Evolutionary conservation across 2,113 vertebrate species (phyloP).

Genomic region (Enhydra lutris): DNA sequence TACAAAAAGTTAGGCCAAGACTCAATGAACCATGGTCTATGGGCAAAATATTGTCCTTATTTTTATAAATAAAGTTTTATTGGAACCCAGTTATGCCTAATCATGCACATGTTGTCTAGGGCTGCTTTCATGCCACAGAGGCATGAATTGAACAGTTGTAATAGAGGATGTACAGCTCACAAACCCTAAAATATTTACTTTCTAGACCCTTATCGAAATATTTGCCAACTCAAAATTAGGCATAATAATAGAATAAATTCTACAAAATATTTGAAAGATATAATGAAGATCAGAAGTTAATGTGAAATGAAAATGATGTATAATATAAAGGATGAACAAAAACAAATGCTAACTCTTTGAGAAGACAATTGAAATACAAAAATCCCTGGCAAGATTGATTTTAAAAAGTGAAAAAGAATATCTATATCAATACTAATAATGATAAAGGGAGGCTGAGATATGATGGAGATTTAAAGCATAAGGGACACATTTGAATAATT

Average conservation of each 20-base stretch:
- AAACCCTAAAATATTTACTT: neutral
- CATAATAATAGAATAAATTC: neutral
- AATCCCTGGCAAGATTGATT: neutral
- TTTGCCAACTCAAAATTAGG: neutral
- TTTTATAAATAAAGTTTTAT: neutral
- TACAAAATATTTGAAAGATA: neutral
- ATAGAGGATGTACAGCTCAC: neutral
- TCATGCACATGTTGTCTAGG: neutral
- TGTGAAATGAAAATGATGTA: neutral
- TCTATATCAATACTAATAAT: neutral
- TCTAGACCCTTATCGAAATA: neutral
- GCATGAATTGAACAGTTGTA: neutral
- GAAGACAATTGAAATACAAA: constrained; percentile 10
- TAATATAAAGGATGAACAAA: constrained; percentile 3
- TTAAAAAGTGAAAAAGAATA: neutral
- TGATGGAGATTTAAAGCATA: neutral
- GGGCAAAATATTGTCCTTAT: neutral
- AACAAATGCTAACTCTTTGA: neutral
- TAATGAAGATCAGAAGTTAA: neutral
- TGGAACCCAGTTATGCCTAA: neutral
- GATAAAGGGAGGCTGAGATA: neutral
- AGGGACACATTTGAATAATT: neutral
- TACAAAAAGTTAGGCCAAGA: neutral
- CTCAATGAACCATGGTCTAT: neutral
- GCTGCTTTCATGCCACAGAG: neutral